These are phyloP conservation scores for Scolopax bukidnonensis DNA, from an alignment of 2,797 vertebrate genomes.

Conservation along the genomic window DNA sequence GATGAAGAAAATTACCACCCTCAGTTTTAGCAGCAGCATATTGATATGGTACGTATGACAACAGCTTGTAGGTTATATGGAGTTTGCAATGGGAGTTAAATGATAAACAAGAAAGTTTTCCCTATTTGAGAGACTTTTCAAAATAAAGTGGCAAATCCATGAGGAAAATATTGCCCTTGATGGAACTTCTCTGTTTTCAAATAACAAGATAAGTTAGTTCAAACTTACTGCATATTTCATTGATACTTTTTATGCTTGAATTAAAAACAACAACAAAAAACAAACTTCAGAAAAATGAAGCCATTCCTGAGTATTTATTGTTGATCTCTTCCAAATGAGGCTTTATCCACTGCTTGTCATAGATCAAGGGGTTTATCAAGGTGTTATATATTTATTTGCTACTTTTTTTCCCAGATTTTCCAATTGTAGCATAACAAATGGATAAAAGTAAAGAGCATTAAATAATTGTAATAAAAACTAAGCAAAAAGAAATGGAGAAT, in stretches of 20 bases:
- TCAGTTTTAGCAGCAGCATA: background rate
- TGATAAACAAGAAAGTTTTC: background rate
- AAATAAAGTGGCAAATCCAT: background rate
- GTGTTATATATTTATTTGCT: background rate
- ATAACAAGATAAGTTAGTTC: background rate
- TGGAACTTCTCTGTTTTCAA: background rate
- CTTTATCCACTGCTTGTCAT: background rate
- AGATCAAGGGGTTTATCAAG: background rate
- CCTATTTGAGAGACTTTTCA: background rate
- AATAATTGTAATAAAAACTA: background rate
- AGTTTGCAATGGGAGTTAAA: background rate
- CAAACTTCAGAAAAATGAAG: background rate
- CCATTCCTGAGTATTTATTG: background rate
- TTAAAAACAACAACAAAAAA: background rate
- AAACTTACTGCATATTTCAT: background rate
- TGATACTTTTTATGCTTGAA: background rate
- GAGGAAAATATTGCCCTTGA: fast-evolving
- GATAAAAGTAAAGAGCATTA: background rate
- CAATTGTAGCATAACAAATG: background rate
- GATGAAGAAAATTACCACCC: background rate
- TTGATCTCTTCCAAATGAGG: background rate
- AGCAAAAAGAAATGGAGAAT: background rate
- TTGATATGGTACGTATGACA: background rate
- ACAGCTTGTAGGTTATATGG: background rate
- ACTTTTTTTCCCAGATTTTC: background rate